phyloP scores from a whole-genome alignment of 2,888 invertebrate species.

The Plagodis pulveraria region DNA sequence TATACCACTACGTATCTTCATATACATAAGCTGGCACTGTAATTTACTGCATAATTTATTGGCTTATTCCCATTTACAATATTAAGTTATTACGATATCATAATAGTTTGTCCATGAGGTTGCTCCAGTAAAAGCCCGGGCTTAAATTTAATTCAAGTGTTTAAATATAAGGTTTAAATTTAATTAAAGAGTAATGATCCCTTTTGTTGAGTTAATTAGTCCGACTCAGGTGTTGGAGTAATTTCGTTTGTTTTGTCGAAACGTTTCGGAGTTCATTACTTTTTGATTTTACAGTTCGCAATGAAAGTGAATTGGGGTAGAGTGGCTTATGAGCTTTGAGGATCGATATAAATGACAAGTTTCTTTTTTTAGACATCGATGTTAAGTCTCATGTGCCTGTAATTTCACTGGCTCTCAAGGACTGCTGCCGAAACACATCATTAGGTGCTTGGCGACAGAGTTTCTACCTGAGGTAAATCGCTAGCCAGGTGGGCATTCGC shows the following conservation, averaged over 20 bases:
- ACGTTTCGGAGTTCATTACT: constrained; percentile 7
- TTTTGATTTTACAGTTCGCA: constrained; percentile 2
- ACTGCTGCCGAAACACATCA: too few species aligned
- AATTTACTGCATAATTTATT: too few species aligned
- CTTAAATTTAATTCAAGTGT: constrained; percentile 45
- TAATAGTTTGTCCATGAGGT: not conserved
- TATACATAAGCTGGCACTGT: too few species aligned
- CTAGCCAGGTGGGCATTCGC: too few species aligned
- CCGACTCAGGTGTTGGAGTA: constrained; percentile 29
- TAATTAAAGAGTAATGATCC: constrained; percentile 51
- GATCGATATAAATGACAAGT: not conserved
- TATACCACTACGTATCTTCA: too few species aligned
- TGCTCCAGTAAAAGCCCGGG: constrained; percentile 1
- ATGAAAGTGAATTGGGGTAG: constrained; percentile 7
- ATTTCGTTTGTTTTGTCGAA: constrained; percentile 24
- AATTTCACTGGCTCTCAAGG: too few species aligned
- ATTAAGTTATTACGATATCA: not conserved
- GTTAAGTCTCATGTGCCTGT: too few species aligned
- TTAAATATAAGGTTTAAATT: constrained; percentile 37
- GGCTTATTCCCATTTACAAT: too few species aligned
- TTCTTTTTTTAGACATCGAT: too few species aligned
- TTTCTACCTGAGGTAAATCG: too few species aligned
- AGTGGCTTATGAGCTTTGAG: not conserved
- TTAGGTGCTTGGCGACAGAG: too few species aligned
- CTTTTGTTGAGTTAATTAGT: constrained; percentile 37